Evolutionary conservation across 2,797 vertebrate species (phyloP), one percentile per base, ranked within the genome.

Genomic region (Lemur catta): DNA sequence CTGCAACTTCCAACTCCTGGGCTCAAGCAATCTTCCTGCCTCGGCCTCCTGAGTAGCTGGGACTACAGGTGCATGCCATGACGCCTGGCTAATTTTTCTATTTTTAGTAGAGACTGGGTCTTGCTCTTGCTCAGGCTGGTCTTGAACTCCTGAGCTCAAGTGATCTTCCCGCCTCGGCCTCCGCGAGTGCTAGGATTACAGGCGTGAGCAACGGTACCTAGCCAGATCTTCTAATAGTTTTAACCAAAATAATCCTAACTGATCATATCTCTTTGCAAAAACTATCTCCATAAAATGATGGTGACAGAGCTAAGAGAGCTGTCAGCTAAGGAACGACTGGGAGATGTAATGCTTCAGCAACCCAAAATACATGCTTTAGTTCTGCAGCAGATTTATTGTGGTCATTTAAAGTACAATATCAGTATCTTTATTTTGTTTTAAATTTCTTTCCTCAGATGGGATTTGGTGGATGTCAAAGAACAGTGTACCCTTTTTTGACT

Each of bases 381-480:
- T 89, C 52, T 89, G 35, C 24, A 33, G 15, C 80, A 89, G 76
- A 87, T 81, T 92, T 89, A 95, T 78, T 67, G 46, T 41, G 57
- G 67, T 74, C 52, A 69, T 91, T 92, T 93, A 84, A 92, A 94
- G 84, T 43, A 79, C 13, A 57, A 89, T n/a, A 76, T 67, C 93
- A 91, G 10, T 92, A 35, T 92, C 65, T 97, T 65, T 41, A 50
- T 78, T 93, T 80, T 33, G 15, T 96, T 93, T 97, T 74, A 69
- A 80, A 81, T 94, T 93, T 5, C 72, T 93, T 96, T 79, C 85
- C 79, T 95, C 38, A 22, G 50, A 72, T 46, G 24, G 52, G 30
- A 43, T 93, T 95, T 94, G 59, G 48, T 17, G 38, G 76, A 75
- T n/a, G 61, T 91, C 79, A 72, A 86, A 97, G 85, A 89, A 93